Evolutionary conservation across 1,140 invertebrate genomes (phyloP).

Genomic region (Triops cancriformis): DNA sequence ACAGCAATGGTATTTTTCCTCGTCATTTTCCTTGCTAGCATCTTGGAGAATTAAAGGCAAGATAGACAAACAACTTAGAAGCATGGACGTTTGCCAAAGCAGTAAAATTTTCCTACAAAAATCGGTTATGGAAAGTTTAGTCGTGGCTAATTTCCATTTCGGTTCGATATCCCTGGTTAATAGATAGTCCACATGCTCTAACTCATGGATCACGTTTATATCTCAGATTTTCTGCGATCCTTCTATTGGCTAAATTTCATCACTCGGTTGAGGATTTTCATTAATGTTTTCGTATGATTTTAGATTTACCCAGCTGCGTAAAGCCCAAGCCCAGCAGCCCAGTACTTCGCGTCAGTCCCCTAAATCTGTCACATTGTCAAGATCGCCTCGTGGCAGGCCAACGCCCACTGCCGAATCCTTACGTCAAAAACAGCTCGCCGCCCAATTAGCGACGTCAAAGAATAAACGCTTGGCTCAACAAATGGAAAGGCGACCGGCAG

Average conservation of each 20-base stretch:
- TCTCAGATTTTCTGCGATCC: too few species aligned
- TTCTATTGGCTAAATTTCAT: background rate
- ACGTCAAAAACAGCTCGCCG: background rate
- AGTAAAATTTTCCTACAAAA: too few species aligned
- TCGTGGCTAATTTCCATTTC: too few species aligned
- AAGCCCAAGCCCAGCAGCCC: background rate
- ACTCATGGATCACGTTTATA: too few species aligned
- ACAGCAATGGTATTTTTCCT: too few species aligned
- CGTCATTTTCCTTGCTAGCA: too few species aligned
- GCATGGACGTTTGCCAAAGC: too few species aligned
- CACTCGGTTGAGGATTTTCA: background rate
- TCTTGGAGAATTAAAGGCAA: too few species aligned
- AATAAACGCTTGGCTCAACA: conserved; percentile 45
- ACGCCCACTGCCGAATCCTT: background rate
- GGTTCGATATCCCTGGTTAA: too few species aligned
- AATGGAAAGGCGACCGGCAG: conserved; percentile 45
- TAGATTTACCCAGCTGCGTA: background rate
- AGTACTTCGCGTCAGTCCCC: background rate
- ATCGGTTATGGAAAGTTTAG: too few species aligned
- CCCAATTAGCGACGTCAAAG: conserved; percentile 38
- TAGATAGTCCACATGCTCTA: too few species aligned
- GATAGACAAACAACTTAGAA: too few species aligned
- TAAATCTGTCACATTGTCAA: background rate
- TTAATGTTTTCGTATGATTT: background rate
- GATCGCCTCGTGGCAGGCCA: background rate